Percentiles rank a stretch among this genome's conserved stretches.
Evolutionary conservation across 2,113 vertebrate species (phyloP).

Genomic region (Neotoma lepida): DNA sequence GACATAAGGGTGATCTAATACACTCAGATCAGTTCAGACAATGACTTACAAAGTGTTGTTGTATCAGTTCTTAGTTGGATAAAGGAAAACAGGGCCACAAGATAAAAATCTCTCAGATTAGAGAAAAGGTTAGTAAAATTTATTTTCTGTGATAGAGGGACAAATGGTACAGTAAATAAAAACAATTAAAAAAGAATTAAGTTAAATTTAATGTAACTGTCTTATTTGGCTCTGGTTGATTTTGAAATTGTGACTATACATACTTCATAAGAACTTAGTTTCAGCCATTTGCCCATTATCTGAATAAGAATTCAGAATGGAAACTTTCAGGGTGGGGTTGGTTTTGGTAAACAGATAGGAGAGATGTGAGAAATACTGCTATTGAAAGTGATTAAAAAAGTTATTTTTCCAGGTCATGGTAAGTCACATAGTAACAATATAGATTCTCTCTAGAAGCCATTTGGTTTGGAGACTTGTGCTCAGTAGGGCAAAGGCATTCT

Average conservation of each 20-base stretch:
- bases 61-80: not conserved
- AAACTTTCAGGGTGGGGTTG: not conserved
- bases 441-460: not conserved
- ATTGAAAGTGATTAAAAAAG: not conserved
- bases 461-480: not conserved
- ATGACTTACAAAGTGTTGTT: not conserved
- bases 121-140: conserved; percentile 34
- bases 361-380: not conserved
- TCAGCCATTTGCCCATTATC: not conserved
- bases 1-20: conserved; percentile 27
- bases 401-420: not conserved
- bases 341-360: not conserved
- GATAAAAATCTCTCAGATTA: not conserved
- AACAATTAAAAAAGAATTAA: conserved; percentile 33
- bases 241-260: conserved; percentile 34
- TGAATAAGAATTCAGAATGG: conserved; percentile 7
- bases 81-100: conserved; percentile 28
- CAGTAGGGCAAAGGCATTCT: not conserved
- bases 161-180: conserved; percentile 39
- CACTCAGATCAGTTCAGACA: not conserved
- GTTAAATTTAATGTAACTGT: conserved; percentile 29
- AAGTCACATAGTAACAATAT: not conserved
- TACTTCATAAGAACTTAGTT: conserved; percentile 25
- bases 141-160: conserved; percentile 36
- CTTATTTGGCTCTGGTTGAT: conserved; percentile 13